These are phyloP conservation scores for Aspidiotus destructor DNA, from an alignment of 2,888 invertebrate genomes.

Conservation along the genomic window DNA sequence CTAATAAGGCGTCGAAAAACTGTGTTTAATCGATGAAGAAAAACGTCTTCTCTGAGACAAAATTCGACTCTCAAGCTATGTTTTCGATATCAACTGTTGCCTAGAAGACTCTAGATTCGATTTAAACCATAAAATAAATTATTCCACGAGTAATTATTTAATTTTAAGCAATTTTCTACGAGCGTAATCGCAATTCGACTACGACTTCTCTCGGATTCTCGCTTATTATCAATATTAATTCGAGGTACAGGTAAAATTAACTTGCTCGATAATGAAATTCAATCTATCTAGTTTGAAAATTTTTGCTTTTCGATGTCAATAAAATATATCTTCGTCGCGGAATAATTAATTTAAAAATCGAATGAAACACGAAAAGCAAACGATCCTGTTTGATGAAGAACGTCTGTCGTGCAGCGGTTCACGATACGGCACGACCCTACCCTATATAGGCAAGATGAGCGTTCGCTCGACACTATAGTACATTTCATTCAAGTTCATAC, in stretches of 20 bases:
- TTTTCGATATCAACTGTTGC: not conserved
- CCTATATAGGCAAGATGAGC: not conserved
- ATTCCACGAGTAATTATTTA: not conserved
- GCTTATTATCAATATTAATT: not conserved
- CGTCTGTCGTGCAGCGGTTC: not conserved
- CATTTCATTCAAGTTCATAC: not conserved
- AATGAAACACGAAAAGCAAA: constrained; percentile 23
- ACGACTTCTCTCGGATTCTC: not conserved
- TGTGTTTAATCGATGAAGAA: not conserved
- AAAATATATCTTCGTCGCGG: not conserved
- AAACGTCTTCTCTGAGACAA: not conserved
- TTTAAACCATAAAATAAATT: not conserved
- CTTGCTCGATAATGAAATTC: not conserved
- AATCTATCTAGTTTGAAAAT: not conserved
- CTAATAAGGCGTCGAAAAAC: not conserved
- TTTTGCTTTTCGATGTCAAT: not conserved
- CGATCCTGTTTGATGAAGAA: not conserved
- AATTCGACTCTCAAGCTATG: not conserved
- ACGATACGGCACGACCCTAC: constrained; percentile 9
- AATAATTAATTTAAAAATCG: not conserved
- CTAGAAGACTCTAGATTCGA: not conserved
- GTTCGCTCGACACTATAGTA: not conserved
- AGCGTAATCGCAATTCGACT: not conserved
- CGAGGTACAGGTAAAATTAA: too few relatives aligned
- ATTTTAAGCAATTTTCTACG: not conserved